Evolutionary conservation across 2,888 invertebrate genomes (phyloP).

Genomic region (Xanthorhoe designata): DNA sequence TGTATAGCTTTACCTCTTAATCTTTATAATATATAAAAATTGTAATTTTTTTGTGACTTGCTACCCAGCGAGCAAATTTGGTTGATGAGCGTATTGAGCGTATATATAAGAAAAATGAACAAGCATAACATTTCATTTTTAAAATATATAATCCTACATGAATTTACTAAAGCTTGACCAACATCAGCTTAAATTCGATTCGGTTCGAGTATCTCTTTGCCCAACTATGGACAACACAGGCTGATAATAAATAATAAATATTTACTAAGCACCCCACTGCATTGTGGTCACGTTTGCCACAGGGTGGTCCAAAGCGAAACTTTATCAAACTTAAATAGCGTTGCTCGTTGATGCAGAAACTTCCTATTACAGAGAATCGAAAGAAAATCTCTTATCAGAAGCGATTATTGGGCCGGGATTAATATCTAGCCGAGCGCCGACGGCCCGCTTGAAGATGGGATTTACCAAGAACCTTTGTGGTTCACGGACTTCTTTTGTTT

Average conservation of each 20-base stretch:
- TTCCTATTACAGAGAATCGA: conserved; percentile 77
- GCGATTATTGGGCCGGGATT: conserved; percentile 74
- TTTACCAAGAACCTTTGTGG: conserved; percentile 65
- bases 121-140: too few relatives aligned
- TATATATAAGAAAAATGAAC: too few relatives aligned
- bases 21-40: too few relatives aligned
- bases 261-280: conserved; percentile 45
- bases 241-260: background rate
- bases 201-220: background rate
- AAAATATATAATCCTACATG: too few relatives aligned
- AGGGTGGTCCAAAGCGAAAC: conserved; percentile 55
- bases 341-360: conserved; percentile 73
- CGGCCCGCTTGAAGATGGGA: conserved; percentile 58
- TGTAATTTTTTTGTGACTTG: too few relatives aligned
- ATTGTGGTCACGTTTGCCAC: conserved; percentile 50
- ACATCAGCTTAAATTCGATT: background rate
- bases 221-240: background rate
- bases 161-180: background rate
- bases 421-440: conserved; percentile 71
- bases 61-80: too few relatives aligned
- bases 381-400: conserved; percentile 81
- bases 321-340: conserved; percentile 79
- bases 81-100: too few relatives aligned
- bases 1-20: too few relatives aligned
- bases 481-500: conserved; percentile 43